Base-by-base conservation (phyloP, 2,797 vertebrate genomes). In the Pangasius larnaudii region DNA sequence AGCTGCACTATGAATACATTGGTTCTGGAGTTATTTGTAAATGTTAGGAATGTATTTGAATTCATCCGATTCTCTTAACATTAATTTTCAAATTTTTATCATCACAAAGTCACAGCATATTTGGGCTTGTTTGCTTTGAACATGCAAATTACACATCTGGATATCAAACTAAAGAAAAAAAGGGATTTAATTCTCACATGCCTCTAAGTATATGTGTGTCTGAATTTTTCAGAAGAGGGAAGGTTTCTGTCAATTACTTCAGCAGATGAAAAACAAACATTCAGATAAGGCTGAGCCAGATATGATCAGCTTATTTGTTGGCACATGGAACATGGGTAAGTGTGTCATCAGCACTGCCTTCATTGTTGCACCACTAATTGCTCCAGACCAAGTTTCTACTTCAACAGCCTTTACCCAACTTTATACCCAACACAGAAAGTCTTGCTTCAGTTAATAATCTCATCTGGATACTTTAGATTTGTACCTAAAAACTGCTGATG, bases 211-310 rank as follows among this genome's bases (percentile, higher is more conserved):
- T 56, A 2, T 69, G 14, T 80, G 49, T 86, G 59, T 80, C 61
- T 79, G 74, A 33, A 65, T 53, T 42, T 33, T 91, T 36, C 91
- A 99, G 99, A 99, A 99, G 93, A 97, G 98, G 93, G 99, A 99
- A 91, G 99, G 98, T 0, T 99, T 99, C 93, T 99, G 98, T 92
- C 99, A 99, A 87, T 97, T 99, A 74, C 97, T 99, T 85, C 99
- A 99, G 92, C 99, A 98, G 93, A 99, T 99, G 99, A 99, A 99
- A 93, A 99, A 99, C 93, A 99, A 98, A 88, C 98, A 99, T 92
- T 97, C 98, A 0, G 97, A 97, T 86, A 99, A 99, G 92, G 96
- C 97, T 1, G 99, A 99, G 89, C 99, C 99, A 0, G 99, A 99
- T 93, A 99, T 99, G 99, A 97, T 99, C 93, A 98, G 97, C 46